Conservation (phyloP, 2,888 invertebrate species). For the Tiliacea citrago region DNA sequence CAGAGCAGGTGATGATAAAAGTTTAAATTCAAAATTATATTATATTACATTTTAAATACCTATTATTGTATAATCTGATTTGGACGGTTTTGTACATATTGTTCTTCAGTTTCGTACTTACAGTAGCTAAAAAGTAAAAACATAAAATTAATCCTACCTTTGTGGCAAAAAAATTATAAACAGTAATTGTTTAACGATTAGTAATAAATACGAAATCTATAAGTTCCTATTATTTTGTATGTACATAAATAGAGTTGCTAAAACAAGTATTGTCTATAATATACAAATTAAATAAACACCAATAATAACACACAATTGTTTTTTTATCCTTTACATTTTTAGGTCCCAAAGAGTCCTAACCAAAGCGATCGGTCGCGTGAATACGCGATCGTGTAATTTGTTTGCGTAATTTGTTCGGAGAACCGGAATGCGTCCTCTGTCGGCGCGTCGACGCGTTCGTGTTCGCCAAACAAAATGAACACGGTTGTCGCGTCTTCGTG, state of each 20-base stretch:
- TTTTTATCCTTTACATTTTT: slow-evolving; percentile 12
- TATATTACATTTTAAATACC: no score
- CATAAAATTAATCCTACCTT: not conserved
- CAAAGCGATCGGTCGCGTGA: not conserved
- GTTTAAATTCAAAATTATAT: not conserved
- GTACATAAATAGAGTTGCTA: slow-evolving; percentile 68
- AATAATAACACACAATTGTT: slow-evolving; percentile 1
- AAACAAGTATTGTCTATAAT: slow-evolving; percentile 27
- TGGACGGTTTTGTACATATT: not conserved
- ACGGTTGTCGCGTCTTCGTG: not conserved
- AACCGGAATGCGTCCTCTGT: not conserved
- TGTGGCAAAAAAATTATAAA: not conserved
- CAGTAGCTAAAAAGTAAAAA: not conserved
- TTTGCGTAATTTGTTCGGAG: not conserved
- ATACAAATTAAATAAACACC: slow-evolving; percentile 21
- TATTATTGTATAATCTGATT: not conserved
- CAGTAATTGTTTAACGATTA: slow-evolving; percentile 11
- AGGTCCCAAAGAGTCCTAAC: not conserved
- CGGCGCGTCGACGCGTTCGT: not conserved
- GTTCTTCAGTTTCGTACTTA: not conserved
- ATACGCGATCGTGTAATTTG: not conserved
- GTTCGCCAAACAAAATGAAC: not conserved
- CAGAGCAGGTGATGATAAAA: not conserved
- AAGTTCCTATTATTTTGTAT: slow-evolving; percentile 79
- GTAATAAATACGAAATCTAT: slow-evolving; percentile 55